Evolutionary conservation across 2,888 invertebrate species (phyloP), one percentile per base, ranked within the genome.

Genomic region (Megamerina dolium): DNA sequence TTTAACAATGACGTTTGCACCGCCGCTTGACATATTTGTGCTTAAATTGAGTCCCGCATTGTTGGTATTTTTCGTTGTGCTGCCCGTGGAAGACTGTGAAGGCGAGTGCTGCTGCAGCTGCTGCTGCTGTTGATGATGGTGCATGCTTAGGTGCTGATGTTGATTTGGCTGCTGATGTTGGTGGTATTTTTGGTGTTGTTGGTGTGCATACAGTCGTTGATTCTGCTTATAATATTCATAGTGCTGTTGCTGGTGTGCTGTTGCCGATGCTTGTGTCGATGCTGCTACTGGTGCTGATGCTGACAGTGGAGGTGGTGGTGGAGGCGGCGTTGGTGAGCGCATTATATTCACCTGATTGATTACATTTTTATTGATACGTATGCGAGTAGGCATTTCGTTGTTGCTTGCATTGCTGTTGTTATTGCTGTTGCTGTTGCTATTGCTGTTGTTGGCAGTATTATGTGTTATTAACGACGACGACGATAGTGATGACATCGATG

Each of bases 341-440:
- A 60, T 57, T 27, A 60, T 55, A 48, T 59, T 59, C 47, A 57
- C 52, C 41, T 60, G 60, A 50, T 59, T 64, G 52, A 66, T 63
- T 54, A 69, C 54, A 57, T 70, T 69, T 54, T 68, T 71, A 50
- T 63, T 69, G 52, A 70, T 67, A 48, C 70, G 60, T 45, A 70
- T 71, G 45, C 71, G 69, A 53, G 65, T 66, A 34, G 64, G 64
- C 49, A 64, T 56, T 53, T 56, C 62, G 55, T 61, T 55, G 49
- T 53, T 50, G 49, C 50, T 59, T 45, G 37, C 44, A 49, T 39
- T 50, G 50, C 43, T 53, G 51, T 49, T 50, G 50, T 43, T 55
- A 45, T 49, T 53, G 43, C 42, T 53, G 14, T 48, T 50, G 47
- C 44, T 55, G 44, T 50, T 54, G 45, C 34, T 51, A 43, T 43